Base-by-base conservation (phyloP, 2,888 invertebrate species). In the Yponomeuta evonymella region DNA sequence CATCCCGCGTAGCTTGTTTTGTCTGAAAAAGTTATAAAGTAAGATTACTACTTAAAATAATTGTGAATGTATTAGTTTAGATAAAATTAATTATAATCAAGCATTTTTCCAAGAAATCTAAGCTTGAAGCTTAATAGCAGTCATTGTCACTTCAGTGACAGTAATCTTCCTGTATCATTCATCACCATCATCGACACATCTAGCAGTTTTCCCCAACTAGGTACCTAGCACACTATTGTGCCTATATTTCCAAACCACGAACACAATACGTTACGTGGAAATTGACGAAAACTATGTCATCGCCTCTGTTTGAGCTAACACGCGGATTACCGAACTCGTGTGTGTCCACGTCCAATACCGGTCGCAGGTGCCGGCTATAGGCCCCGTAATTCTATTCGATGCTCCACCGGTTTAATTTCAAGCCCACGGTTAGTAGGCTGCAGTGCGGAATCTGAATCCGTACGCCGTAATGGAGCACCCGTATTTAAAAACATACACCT, bases 1-100 rank as follows among this genome's bases (percentile, higher is more conserved):
- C 92, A 92, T 92, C 43, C 90, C 89, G 71, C 89, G 80, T 0
- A 92, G 76, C 78, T 92, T 92, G 74, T 88, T 91, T 51, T 92
- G 92, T 63, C 92, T 92, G 88, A 23, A 87, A 86, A 43, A 43
- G 23, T 8, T 43, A 43, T 43, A 6, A 8, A 3, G 8, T 6
- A 8, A 43, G 5, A 43, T 43, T 43, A 43, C 5, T 43, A 43
- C 43, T 4, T 43, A 8, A 43, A 43, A 43, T 4, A 4, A 43
- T 8, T 6, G 43, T 43, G 9, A 43, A 43, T 3, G 8, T 43
- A 43, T 8, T 23, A 23, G 23, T 23, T 23, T 23, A 23, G 23
- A 23, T 23, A 23, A 43, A 43, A 43, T 8, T 43, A 0, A 8
- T 43, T 43, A 8, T 43, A 8, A 5, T 43, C 9, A 43, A 43